Conservation (phyloP, 2,113 vertebrate genomes). For the Macaca mulatta region DNA sequence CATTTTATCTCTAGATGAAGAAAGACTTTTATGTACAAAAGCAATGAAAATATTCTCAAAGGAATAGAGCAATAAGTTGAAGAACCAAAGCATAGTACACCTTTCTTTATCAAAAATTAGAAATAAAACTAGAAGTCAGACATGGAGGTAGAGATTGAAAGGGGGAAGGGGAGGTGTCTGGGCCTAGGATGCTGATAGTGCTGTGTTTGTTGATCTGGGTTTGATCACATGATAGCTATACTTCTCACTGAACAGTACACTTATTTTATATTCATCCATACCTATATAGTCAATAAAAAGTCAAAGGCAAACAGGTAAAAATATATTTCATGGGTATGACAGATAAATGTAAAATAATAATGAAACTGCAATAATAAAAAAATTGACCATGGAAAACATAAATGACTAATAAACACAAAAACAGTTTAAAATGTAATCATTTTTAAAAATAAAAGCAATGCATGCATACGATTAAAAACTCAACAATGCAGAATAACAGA, state of each 20-base stretch:
- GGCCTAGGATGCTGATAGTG: too few species aligned
- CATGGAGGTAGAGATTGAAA: neutral
- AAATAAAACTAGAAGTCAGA: neutral
- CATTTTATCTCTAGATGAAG: neutral
- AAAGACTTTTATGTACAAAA: neutral
- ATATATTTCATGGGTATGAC: neutral
- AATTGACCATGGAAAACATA: neutral
- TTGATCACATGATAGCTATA: neutral
- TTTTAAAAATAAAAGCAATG: neutral
- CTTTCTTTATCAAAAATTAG: neutral
- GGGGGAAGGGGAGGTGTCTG: neutral
- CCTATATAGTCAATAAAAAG: neutral
- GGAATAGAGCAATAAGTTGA: neutral
- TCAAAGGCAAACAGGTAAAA: neutral
- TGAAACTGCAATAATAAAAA: neutral
- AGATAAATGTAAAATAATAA: neutral
- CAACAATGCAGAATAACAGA: neutral
- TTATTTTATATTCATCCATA: neutral
- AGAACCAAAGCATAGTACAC: neutral
- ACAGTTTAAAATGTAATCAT: neutral
- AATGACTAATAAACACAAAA: neutral
- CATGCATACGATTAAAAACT: neutral
- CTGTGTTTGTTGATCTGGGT: neutral
- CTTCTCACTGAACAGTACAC: neutral
- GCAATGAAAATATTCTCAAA: neutral